Evolutionary conservation across 2,113 vertebrate genomes (phyloP), one percentile per base, ranked within the genome.

Genomic region (Acinonyx jubatus): DNA sequence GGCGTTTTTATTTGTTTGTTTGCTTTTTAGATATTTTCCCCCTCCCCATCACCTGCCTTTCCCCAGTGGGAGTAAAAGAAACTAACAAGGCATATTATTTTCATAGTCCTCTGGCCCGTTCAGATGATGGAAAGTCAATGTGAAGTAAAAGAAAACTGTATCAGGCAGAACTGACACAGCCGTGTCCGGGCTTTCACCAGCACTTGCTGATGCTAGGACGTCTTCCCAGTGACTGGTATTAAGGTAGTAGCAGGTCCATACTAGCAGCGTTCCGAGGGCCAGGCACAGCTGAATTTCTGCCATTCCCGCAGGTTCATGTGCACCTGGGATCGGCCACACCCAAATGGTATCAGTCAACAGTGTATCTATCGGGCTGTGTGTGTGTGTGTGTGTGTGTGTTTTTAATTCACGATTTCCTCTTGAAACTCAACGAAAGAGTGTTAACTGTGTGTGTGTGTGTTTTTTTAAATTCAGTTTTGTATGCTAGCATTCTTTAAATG

Each of bases 281-380:
- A 97, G 98, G 90, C 98, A 97, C 99, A 99, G 99, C 99, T 99
- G 99, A 98, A 98, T 97, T 98, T 97, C 98, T 98, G 98, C 98
- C 98, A 94, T 96, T 89, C 98, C 69, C 98, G 89, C 98, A 98
- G 99, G 98, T 99, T 98, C 98, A 96, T 98, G 98, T 98, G 98
- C 99, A 99, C 99, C 99, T 99, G 99, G 99, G 97, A 98, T 98
- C 97, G 95, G 95, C 99, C 99, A 99, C 99, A 98, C 99, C 99
- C 99, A 98, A 71, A 80, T 98, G 98, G 98, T 99, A 98, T 98
- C 98, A 98, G 98, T 98, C 98, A 98, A 94, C 98, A 98, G 94
- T 95, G 91, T 98, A 96, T 86, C 52, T 98, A 96, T 86, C 52
- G 68, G 96, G 94, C 14, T 15, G 73, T 57, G 65, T 25, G 7